These are phyloP conservation scores for Chirona hameri DNA, from an alignment of 2,888 invertebrate genomes.

Conservation along the genomic window DNA sequence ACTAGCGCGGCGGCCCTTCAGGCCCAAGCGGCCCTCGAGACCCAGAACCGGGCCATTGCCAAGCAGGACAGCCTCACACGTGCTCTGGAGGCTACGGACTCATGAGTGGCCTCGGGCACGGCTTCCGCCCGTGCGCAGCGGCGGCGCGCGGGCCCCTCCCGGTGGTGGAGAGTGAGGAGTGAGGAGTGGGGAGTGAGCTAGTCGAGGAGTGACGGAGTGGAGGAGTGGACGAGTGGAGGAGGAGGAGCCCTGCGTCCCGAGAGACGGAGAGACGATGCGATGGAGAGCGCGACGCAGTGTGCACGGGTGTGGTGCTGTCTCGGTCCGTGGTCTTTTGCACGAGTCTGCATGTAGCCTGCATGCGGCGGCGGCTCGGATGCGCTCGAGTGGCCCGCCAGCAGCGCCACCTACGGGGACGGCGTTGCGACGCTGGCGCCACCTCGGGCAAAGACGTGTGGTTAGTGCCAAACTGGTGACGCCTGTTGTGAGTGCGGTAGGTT, in stretches of 20 bases:
- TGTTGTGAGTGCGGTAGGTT: background rate
- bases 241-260: too few relatives aligned
- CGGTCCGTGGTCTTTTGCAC: background rate
- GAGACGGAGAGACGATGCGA: background rate
- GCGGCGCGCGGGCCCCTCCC: background rate
- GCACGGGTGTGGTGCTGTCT: background rate
- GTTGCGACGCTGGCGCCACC: background rate
- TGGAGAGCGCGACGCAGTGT: background rate
- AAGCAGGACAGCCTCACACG: background rate
- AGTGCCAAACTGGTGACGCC: background rate
- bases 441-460: background rate
- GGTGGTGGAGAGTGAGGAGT: background rate
- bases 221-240: background rate
- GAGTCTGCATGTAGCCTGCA: background rate
- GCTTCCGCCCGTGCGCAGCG: background rate
- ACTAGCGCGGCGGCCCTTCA: background rate
- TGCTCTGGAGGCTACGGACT: background rate
- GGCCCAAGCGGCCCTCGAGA: background rate
- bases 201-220: background rate
- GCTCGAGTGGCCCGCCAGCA: background rate
- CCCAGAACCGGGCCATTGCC: background rate
- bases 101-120: too few relatives aligned
- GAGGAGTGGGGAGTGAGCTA: too few relatives aligned
- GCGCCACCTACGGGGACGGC: background rate
- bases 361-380: background rate